phyloP scores from a whole-genome alignment of 2,113 vertebrate genomes.

The Epinephelus cyanopodus region DNA sequence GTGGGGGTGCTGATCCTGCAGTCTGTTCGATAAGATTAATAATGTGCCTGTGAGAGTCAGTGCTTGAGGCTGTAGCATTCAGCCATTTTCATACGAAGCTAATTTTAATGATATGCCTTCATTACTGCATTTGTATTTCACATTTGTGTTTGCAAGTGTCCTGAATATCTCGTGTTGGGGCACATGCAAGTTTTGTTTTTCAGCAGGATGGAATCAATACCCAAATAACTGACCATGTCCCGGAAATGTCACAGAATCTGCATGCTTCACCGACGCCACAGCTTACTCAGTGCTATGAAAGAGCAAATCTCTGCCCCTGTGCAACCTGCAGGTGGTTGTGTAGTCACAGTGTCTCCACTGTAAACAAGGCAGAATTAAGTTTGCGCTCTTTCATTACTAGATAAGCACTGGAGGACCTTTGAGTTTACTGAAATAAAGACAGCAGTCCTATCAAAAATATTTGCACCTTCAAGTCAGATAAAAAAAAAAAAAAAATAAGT shows the following conservation, averaged over 20 bases:
- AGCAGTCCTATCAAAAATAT: background rate
- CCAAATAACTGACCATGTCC: background rate
- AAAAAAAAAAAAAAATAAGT: too few species aligned
- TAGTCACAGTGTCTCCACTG: background rate
- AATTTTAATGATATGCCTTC: background rate
- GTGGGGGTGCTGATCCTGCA: background rate
- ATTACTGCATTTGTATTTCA: background rate
- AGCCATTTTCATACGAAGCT: background rate
- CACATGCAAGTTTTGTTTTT: conserved; percentile 9
- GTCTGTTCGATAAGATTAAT: conserved; percentile 9
- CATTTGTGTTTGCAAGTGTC: background rate
- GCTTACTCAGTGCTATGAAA: background rate
- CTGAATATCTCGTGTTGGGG: background rate
- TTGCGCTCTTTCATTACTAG: too few species aligned
- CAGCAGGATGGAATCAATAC: background rate
- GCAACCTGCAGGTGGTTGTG: background rate
- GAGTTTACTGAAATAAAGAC: too few species aligned
- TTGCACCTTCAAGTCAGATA: background rate
- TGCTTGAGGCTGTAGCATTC: background rate
- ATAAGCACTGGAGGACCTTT: too few species aligned
- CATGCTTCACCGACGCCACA: background rate
- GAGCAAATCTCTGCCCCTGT: background rate
- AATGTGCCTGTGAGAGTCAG: background rate
- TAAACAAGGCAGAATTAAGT: background rate
- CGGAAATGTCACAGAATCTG: conserved; percentile 25